A percentile compares a stretch with the other conserved stretches of the same genome.
Evolutionary conservation across 2,797 vertebrate genomes (phyloP).

Genomic region (Coccyzus lansbergi): DNA sequence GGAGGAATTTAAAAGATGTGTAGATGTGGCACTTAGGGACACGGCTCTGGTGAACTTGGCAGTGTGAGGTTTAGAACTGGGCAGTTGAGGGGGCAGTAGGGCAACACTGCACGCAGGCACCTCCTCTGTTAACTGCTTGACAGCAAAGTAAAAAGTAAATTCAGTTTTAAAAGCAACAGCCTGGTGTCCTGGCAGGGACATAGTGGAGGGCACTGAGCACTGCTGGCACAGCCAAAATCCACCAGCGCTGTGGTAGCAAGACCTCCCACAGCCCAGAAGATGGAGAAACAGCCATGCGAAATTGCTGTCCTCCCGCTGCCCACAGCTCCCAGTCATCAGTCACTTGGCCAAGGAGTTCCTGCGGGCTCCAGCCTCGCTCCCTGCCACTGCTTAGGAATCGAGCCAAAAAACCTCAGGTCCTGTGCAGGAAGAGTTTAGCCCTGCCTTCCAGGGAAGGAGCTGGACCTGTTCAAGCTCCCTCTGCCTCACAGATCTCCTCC

Average conservation of each 20-base stretch:
- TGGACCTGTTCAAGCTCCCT: background rate
- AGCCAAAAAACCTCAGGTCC: background rate
- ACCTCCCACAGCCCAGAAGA: background rate
- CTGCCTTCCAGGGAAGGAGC: background rate
- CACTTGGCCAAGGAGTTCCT: background rate
- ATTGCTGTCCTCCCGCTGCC: background rate
- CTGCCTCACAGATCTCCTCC: background rate
- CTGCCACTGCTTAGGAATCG: rapidly evolving
- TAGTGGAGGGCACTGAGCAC: too few species aligned
- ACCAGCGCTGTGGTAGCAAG: rapidly evolving
- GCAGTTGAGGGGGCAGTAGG: background rate
- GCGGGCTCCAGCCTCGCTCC: rapidly evolving
- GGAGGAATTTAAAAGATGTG: rapidly evolving
- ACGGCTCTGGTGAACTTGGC: too few species aligned
- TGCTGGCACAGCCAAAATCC: background rate
- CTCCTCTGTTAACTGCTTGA: background rate
- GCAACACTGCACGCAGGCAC: background rate
- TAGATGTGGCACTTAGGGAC: too few species aligned
- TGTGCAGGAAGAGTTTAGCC: background rate
- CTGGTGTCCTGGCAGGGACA: background rate
- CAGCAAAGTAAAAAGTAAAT: background rate
- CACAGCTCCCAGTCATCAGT: background rate
- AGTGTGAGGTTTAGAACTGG: too few species aligned
- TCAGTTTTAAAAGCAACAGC: background rate
- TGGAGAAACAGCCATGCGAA: rapidly evolving